Evolutionary conservation across 2,888 invertebrate species (phyloP).

Genomic region (Corythucha ciliata): DNA sequence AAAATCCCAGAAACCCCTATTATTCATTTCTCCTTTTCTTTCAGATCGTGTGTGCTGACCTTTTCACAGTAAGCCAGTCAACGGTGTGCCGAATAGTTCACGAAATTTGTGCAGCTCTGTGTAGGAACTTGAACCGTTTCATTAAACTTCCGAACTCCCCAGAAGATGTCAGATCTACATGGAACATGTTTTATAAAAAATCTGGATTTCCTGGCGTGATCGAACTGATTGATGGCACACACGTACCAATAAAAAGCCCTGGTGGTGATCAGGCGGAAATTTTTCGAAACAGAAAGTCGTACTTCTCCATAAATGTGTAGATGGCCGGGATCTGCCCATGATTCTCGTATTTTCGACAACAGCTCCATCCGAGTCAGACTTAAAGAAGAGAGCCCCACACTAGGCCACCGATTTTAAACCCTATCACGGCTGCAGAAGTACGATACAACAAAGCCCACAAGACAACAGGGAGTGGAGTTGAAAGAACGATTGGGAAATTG

Average conservation of each 20-base stretch:
- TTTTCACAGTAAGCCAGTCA: background rate
- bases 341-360: background rate
- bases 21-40: too few species aligned
- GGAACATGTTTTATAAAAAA: background rate
- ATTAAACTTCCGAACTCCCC: background rate
- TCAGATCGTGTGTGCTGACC: slow-evolving; percentile 6
- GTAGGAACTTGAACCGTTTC: background rate
- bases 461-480: background rate
- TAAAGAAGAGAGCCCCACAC: background rate
- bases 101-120: background rate
- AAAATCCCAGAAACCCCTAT: too few species aligned
- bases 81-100: background rate
- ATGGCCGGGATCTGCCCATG: slow-evolving; percentile 2
- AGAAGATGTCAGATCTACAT: background rate
- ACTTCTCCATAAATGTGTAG: too few species aligned
- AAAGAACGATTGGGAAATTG: background rate
- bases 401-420: background rate
- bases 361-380: background rate
- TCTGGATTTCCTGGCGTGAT: slow-evolving; percentile 11
- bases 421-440: background rate
- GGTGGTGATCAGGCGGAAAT: slow-evolving; percentile 3
- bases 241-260: background rate
- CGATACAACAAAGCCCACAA: slow-evolving; percentile 7
- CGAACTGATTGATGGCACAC: too few species aligned
- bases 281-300: too few species aligned